These are phyloP conservation scores for Bombus ignitus DNA, from an alignment of 1,140 invertebrate species.

Conservation along the genomic window DNA sequence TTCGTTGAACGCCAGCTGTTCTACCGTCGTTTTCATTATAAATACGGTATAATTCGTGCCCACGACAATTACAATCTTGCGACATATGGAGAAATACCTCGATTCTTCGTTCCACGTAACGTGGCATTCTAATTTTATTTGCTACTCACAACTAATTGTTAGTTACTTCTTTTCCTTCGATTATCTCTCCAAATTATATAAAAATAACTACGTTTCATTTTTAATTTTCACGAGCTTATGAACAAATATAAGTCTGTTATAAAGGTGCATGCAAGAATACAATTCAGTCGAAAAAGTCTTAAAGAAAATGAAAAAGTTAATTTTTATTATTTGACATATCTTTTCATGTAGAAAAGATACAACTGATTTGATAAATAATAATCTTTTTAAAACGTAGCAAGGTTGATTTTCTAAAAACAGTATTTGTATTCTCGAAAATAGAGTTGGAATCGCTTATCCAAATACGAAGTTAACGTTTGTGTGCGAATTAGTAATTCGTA, in stretches of 20 bases:
- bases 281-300: neutral
- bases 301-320: too few species aligned
- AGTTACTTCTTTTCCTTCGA: neutral
- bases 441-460: neutral
- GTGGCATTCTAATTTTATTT: neutral
- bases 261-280: too few species aligned
- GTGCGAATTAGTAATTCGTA: neutral
- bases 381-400: neutral
- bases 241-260: too few species aligned
- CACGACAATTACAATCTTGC: neutral
- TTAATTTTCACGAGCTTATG: neutral
- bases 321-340: neutral
- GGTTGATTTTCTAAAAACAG: neutral
- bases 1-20: constrained; percentile 35
- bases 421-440: neutral
- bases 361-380: neutral
- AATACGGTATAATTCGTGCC: constrained; percentile 25
- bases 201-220: neutral
- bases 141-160: neutral
- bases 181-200: neutral
- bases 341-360: neutral
- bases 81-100: constrained; percentile 16
- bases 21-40: constrained; percentile 23
- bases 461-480: neutral
- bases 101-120: neutral